Evolutionary conservation across 2,113 vertebrate species (phyloP), one percentile per base, ranked within the genome.

Genomic region (Semicossyphus pulcher): DNA sequence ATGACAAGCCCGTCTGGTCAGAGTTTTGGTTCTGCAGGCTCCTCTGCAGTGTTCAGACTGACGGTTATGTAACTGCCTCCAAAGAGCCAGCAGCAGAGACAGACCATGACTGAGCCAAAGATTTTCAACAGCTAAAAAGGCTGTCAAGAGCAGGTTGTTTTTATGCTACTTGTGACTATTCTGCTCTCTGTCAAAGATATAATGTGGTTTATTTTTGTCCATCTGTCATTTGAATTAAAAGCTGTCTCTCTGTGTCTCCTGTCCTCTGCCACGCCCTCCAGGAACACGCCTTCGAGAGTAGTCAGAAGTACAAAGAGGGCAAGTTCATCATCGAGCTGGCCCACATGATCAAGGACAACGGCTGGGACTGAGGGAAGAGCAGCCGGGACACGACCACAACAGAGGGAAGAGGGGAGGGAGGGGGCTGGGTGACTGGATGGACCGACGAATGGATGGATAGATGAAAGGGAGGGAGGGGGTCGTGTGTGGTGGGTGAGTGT

Each of bases 331-430:
- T 99, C 88, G 98, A 99, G 92, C 94, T 99, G 91, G 97, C 98
- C 82, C 98, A 99, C 95, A 99, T 99, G 98, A 99, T 99, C 94
- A 99, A 99, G 94, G 98, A 99, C 94, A 99, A 99, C 63, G 97
- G 97, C 94, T 99, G 97, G 98, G 97, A 99, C 92, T 99, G 96
- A 99, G 69, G 0, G 51, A 60, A 28, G 12, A 82, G 64, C 64
- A 32, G 58, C 64, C 67, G 23, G 62, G 73, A 78, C 74, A 78
- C 39, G 26, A 77, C 65, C 31, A 21, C 84, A 60, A 25, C 7
- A 7, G 39, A 61, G 47, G 14, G 61, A 48, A 21, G 39, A 29
- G 20, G 49, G 28, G 23, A 26, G 53, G 21, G 42, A 37, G 48
- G 44, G 71, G 45, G 47, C 48, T 12, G 70, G 59, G 20, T 60